These are phyloP conservation scores for Myanophis thanlyinensis DNA, from an alignment of 2,113 vertebrate species.

Conservation along the genomic window DNA sequence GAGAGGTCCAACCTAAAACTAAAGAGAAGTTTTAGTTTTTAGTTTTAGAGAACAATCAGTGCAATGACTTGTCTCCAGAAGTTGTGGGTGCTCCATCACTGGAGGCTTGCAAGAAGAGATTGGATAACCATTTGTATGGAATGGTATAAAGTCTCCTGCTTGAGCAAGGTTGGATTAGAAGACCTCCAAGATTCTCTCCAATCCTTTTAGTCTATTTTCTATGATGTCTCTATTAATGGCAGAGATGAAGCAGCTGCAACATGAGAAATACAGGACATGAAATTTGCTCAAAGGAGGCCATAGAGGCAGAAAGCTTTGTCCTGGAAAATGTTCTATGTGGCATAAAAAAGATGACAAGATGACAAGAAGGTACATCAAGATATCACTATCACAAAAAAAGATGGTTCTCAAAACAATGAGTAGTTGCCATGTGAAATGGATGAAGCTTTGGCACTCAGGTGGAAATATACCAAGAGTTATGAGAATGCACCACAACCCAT, in stretches of 20 bases:
- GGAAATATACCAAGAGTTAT: background rate
- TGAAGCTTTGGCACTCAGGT: background rate
- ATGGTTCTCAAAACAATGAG: background rate
- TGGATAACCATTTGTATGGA: too few species aligned
- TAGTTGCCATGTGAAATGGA: background rate
- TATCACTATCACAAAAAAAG: background rate
- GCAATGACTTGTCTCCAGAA: background rate
- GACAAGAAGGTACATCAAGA: background rate
- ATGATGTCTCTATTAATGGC: too few species aligned
- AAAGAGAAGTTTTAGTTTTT: background rate
- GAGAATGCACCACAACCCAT: background rate
- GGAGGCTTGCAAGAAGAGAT: too few species aligned
- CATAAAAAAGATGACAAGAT: background rate
- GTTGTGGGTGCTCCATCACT: too few species aligned
- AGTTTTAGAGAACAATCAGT: background rate
- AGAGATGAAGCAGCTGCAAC: too few species aligned
- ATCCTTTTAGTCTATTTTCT: too few species aligned
- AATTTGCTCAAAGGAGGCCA: background rate
- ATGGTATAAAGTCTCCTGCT: too few species aligned
- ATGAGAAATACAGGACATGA: background rate
- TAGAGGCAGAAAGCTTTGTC: background rate
- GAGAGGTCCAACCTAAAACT: background rate
- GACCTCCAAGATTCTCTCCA: too few species aligned
- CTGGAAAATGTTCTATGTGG: background rate
- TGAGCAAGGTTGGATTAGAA: too few species aligned